Conservation (phyloP, 2,113 vertebrate genomes). For the Stigmatopora argus region DNA sequence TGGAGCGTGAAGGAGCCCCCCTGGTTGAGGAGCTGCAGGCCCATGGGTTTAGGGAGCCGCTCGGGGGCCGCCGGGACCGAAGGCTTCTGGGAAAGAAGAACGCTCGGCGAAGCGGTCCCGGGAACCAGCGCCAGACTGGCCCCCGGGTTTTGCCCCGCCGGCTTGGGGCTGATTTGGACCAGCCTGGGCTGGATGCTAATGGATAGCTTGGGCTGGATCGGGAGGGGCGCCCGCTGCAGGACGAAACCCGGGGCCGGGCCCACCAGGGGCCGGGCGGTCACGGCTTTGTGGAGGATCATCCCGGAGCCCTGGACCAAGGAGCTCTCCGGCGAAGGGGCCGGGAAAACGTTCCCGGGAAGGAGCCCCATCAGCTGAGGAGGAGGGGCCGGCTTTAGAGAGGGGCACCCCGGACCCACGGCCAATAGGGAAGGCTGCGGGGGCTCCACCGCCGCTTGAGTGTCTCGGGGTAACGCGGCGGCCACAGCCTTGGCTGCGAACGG, state of each 20-base stretch:
- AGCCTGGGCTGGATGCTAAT: conserved; percentile 74
- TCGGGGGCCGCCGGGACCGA: conserved; percentile 32
- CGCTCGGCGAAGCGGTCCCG: conserved; percentile 61
- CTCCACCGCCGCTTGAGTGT: conserved; percentile 72
- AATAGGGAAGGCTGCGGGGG: conserved; percentile 74
- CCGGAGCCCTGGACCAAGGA: conserved; percentile 67
- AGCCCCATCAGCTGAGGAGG: conserved; percentile 73
- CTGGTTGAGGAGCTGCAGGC: conserved; percentile 73
- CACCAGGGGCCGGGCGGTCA: conserved; percentile 56
- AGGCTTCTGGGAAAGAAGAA: conserved; percentile 66
- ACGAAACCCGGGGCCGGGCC: conserved; percentile 56
- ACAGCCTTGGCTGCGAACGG: conserved; percentile 63
- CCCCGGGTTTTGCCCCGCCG: conserved; percentile 61
- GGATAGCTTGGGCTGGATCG: conserved; percentile 74
- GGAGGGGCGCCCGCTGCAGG: conserved; percentile 61
- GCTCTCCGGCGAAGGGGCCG: conserved; percentile 62
- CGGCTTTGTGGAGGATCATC: conserved; percentile 69
- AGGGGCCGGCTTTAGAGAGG: conserved; percentile 68
- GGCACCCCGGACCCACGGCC: conserved; percentile 72
- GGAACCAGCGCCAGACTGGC: conserved; percentile 68
- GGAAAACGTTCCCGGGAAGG: conserved; percentile 71
- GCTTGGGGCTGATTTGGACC: conserved; percentile 76
- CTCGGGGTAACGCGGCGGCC: conserved; percentile 54
- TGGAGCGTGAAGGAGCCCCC: conserved; percentile 74
- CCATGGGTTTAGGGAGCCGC: conserved; percentile 65